phyloP scores from a whole-genome alignment of 2,113 vertebrate genomes.

The Phylloscopus whistleri region DNA sequence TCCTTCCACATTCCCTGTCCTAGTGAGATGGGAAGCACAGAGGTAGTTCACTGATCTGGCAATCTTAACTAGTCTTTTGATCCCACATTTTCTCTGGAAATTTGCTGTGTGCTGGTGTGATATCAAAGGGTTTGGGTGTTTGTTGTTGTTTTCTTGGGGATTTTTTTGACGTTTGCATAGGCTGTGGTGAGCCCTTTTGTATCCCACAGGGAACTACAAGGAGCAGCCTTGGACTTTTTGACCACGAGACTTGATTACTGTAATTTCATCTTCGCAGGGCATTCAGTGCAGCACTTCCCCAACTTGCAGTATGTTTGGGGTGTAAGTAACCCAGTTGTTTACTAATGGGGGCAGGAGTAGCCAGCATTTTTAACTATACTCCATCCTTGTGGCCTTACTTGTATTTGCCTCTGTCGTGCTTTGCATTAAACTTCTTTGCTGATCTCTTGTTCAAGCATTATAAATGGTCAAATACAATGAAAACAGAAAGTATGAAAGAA shows the following conservation, averaged over 20 bases:
- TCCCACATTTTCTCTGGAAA: background rate
- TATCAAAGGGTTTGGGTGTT: background rate
- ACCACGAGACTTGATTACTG: slow-evolving; percentile 24
- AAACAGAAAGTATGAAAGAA: background rate
- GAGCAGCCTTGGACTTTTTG: background rate
- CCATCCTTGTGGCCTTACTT: background rate
- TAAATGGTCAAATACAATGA: background rate
- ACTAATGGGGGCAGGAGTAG: background rate
- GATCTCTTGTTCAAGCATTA: background rate
- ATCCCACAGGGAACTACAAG: background rate
- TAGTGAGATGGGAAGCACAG: background rate
- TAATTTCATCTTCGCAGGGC: background rate
- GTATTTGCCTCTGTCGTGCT: background rate
- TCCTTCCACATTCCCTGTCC: background rate
- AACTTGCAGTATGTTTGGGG: background rate
- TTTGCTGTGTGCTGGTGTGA: background rate
- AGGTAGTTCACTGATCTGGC: background rate
- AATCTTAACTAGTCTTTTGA: background rate
- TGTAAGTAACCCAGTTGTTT: background rate
- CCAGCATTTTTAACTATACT: background rate
- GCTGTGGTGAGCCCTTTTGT: background rate
- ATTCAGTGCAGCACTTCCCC: background rate
- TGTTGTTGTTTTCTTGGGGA: background rate
- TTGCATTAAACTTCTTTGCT: background rate
- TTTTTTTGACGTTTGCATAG: background rate